Base-by-base conservation (phyloP, 1,140 invertebrate species). In the Oedothorax gibbosus region DNA sequence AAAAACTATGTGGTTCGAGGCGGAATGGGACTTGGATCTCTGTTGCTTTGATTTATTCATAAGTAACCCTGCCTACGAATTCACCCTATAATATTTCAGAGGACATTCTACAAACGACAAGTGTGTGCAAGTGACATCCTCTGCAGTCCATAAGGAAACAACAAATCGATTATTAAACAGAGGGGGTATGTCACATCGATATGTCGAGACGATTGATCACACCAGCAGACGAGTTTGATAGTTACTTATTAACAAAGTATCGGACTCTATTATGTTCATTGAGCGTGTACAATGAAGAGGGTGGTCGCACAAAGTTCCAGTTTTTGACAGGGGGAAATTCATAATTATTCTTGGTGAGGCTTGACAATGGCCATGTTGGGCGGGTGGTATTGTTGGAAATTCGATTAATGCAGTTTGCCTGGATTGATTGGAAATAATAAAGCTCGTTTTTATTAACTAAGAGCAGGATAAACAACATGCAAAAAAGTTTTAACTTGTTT, bases 161-260 rank as follows among this genome's bases (percentile, higher is more conserved):
- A 35, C 66, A 49, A 14, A 80, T 80, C 66, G 78, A 80, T 80
- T 80, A 35, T 35, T 20, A 69, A 50, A 1, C 11, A 49, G 11
- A 64, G 57, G 56, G 73, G 69, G 56, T 14, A 20, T 62, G 79
- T 79, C 76, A 49, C 20, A n/a, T 15, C 76, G 54, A 54, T 57
- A 80, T 80, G 78, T 80, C 54, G 54, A 51, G 53, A 80, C 66
- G 78, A 80, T 80, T 80, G 78, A 80, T 80, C 66, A 80, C 66
- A 10, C 21, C 35, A 80, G 60, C 78, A 69, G 78, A 80, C 62
- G 78, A 80, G 49, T 80, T 60, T 69, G 78, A 80, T 80, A 80
- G 65, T 71, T 69, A 54, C 78, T 57, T 80, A 80, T 69, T 80
- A 80, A 54, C 78, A 80, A 66, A 80, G 71, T 80, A 80, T 80